phyloP scores from a whole-genome alignment of 1,140 invertebrate genomes.

The Calliphora vicina region DNA sequence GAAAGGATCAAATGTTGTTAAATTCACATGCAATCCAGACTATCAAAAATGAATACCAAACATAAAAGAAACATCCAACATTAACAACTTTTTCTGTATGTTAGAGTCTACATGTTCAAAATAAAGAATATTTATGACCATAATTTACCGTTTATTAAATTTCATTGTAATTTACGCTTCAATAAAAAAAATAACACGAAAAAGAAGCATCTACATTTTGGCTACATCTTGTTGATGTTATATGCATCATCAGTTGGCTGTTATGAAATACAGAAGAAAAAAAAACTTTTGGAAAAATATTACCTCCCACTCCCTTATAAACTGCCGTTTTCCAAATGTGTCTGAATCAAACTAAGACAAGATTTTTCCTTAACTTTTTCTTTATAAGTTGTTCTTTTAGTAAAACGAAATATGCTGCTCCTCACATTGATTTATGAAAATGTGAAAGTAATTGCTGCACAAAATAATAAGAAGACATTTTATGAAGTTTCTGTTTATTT shows the following conservation, averaged over 20 bases:
- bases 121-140: constrained; percentile 16
- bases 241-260: not conserved
- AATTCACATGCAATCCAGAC: not conserved
- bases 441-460: not conserved
- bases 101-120: not conserved
- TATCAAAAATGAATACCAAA: not conserved
- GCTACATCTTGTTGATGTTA: not conserved
- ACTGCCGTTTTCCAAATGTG: not conserved
- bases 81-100: not conserved
- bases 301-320: not conserved
- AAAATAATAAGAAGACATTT: not conserved
- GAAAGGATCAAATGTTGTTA: not conserved
- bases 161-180: constrained; percentile 34
- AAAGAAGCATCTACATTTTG: not conserved
- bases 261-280: not conserved
- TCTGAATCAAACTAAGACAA: too few relatives aligned
- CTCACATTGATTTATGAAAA: not conserved
- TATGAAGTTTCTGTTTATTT: constrained; percentile 7
- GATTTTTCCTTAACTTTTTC: not conserved
- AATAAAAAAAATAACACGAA: constrained; percentile 19
- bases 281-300: not conserved
- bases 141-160: constrained; percentile 37
- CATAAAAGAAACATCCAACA: not conserved
- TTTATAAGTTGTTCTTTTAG: not conserved
- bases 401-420: not conserved